Conservation (phyloP, 1,140 invertebrate species). For the Danaus melanippus region DNA sequence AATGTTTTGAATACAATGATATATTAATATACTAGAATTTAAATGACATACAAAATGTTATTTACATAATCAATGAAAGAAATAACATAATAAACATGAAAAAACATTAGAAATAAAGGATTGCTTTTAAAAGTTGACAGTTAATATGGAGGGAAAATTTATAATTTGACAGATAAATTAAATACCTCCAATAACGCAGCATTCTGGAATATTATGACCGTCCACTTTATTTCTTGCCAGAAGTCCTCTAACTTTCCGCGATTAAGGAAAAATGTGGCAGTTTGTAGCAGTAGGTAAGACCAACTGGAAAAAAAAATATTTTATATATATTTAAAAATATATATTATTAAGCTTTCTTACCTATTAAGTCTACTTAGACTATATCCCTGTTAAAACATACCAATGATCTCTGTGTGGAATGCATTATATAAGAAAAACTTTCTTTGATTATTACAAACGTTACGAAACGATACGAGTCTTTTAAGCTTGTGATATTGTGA, state of each 20-base stretch:
- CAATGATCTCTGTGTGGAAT: too few relatives aligned
- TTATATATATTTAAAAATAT: slow-evolving; percentile 42
- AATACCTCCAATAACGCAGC: slow-evolving; percentile 88
- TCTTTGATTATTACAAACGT: too few relatives aligned
- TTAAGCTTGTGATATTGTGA: too few relatives aligned
- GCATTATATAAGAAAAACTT: too few relatives aligned
- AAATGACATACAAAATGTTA: neutral
- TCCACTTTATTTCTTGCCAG: slow-evolving; percentile 79
- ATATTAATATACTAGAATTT: slow-evolving; percentile 3
- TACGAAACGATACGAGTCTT: too few relatives aligned
- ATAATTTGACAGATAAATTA: slow-evolving; percentile 5
- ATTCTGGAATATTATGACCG: slow-evolving; percentile 91
- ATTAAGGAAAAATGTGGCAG: slow-evolving; percentile 73
- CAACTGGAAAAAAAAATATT: slow-evolving; percentile 80
- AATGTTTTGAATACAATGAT: slow-evolving; percentile 1
- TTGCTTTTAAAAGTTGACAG: too few relatives aligned
- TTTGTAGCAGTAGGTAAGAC: slow-evolving; percentile 79
- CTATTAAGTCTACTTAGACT: too few relatives aligned
- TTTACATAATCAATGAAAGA: slow-evolving; percentile 1
- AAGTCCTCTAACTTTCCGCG: slow-evolving; percentile 67
- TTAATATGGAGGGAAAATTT: neutral
- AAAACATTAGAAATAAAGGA: too few relatives aligned
- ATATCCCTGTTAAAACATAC: too few relatives aligned
- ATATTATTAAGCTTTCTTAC: too few relatives aligned
- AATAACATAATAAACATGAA: too few relatives aligned